Evolutionary conservation across 2,888 invertebrate species (phyloP), one percentile per base, ranked within the genome.

Genomic region (Quadriops clusia): DNA sequence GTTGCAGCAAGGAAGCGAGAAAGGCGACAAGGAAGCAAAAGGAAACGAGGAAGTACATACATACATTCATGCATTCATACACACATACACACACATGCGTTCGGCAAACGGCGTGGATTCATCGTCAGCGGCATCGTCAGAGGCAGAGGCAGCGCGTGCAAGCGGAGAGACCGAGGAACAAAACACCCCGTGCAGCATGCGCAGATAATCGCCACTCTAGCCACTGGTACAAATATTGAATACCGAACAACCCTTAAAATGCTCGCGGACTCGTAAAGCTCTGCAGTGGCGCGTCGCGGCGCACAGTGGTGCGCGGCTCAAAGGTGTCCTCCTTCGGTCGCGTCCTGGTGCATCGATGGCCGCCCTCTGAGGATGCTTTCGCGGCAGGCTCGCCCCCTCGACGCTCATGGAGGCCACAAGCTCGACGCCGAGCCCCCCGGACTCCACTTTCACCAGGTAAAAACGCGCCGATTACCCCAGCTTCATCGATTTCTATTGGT

Each of bases 351-450:
- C n/a, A n/a, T n/a, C n/a, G n/a, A n/a, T n/a, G n/a, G n/a, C n/a
- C n/a, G n/a, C n/a, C n/a, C n/a, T n/a, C n/a, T n/a, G n/a, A n/a
- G n/a, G n/a, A n/a, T n/a, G n/a, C n/a, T n/a, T n/a, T n/a, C n/a
- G n/a, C n/a, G n/a, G n/a, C n/a, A n/a, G n/a, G n/a, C n/a, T n/a
- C n/a, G n/a, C n/a, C n/a, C n/a, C n/a, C n/a, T n/a, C n/a, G n/a
- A n/a, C n/a, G n/a, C n/a, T 36, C 35, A 60, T 60, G 59, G 60
- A 60, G 53, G 53, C 60, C 37, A 51, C 60, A 41, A 61, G 60
- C 50, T 60, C 61, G 44, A 59, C 58, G 27, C 56, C 56, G 39
- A 55, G 49, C 35, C 46, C 58, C 37, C 52, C 57, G 33, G 61
- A 60, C 47, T 58, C 60, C 30, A 58, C 61, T 33, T 60, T 54